Percentiles rank a stretch among this genome's conserved stretches.
Conservation (phyloP, 2,888 invertebrate species). For the Chrysodeixis includens region DNA sequence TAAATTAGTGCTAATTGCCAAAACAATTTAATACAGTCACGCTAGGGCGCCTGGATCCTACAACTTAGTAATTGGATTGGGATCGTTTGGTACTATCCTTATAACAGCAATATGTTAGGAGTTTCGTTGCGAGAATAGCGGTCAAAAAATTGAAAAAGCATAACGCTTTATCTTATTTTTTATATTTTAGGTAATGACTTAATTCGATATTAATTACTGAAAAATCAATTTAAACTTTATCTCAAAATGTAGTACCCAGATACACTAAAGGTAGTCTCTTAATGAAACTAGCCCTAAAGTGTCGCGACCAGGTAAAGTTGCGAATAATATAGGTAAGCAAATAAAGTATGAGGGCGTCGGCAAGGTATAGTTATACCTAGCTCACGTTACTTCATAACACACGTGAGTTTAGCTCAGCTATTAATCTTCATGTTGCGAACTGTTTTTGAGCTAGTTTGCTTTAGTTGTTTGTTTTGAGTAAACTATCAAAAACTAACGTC, state of each 20-base stretch:
- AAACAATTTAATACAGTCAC: constrained; percentile 51
- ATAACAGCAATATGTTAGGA: constrained; percentile 16
- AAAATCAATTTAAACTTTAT: not conserved
- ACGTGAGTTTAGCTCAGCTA: constrained; percentile 9
- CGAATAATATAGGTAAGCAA: constrained; percentile 58
- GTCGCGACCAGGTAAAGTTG: constrained; percentile 54
- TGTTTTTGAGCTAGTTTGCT: constrained; percentile 2
- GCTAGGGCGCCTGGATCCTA: constrained; percentile 21
- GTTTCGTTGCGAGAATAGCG: constrained; percentile 19
- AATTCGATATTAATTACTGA: not conserved
- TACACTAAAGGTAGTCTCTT: not conserved
- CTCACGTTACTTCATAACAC: constrained; percentile 9
- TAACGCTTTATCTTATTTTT: not conserved
- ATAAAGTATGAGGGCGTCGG: constrained; percentile 49
- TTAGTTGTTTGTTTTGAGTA: not conserved
- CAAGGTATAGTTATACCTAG: constrained; percentile 25
- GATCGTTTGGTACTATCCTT: constrained; percentile 20
- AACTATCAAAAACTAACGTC: not conserved
- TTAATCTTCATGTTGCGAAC: constrained; percentile 1
- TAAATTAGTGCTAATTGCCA: constrained; percentile 35
- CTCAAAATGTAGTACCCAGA: not conserved
- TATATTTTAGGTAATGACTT: too few species aligned
- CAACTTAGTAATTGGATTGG: constrained; percentile 24
- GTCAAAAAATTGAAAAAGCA: not conserved
- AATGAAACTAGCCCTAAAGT: constrained; percentile 34